These are phyloP conservation scores for Bothrops jararaca DNA, from an alignment of 2,113 vertebrate genomes.

Conservation along the genomic window DNA sequence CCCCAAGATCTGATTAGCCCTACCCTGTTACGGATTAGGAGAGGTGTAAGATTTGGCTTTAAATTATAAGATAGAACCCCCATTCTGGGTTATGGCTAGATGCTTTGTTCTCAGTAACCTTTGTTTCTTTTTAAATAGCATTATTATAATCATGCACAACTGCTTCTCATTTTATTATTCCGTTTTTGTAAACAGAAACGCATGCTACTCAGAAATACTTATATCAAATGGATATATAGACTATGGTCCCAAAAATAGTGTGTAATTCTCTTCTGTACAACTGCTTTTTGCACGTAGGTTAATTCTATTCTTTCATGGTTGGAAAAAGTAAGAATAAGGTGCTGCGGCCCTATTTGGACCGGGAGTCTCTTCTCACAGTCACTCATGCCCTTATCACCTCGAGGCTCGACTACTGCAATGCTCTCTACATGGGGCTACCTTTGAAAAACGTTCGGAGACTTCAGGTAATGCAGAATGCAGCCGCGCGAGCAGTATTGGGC, in stretches of 20 bases:
- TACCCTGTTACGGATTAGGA: not conserved
- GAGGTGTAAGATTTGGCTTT: not conserved
- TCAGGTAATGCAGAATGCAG: too few relatives aligned
- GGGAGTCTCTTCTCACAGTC: too few relatives aligned
- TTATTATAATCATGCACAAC: not conserved
- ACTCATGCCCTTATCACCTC: too few relatives aligned
- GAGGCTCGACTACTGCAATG: too few relatives aligned
- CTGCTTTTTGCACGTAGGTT: not conserved
- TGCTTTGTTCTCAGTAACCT: not conserved
- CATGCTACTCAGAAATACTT: not conserved
- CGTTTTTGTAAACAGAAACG: not conserved
- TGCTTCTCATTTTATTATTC: not conserved
- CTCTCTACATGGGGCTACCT: too few relatives aligned
- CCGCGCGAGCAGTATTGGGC: too few relatives aligned
- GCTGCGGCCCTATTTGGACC: too few relatives aligned
- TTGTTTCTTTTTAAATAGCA: not conserved
- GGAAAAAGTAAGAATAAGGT: not conserved
- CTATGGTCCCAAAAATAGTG: not conserved
- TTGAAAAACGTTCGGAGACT: too few relatives aligned
- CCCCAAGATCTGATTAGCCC: not conserved
- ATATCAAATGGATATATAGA: not conserved
- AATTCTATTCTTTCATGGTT: not conserved
- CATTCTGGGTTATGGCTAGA: not conserved
- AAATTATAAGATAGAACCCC: not conserved
- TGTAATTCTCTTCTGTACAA: not conserved